Evolutionary conservation across 2,888 invertebrate genomes (phyloP).

Genomic region (Microchrysa polita): DNA sequence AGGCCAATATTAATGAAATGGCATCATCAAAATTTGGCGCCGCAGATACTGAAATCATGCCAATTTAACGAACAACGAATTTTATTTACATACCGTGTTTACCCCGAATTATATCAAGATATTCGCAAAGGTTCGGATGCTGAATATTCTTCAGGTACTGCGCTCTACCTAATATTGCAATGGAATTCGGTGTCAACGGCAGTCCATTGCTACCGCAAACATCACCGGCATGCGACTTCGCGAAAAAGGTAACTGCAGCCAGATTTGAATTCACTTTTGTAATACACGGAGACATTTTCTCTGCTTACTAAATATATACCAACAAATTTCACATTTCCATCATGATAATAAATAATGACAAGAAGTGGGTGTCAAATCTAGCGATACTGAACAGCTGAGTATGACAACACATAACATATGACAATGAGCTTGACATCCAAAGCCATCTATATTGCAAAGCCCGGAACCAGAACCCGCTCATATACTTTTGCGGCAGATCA

Average conservation of each 20-base stretch:
- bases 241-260: conserved; percentile 92
- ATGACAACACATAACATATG: neutral
- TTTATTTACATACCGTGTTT: conserved; percentile 99
- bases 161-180: conserved; percentile 89
- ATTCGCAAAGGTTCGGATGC: conserved; percentile 86
- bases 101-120: conserved; percentile 89
- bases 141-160: conserved; percentile 81
- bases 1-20: no score
- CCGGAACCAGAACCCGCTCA: no score
- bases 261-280: conserved; percentile 61
- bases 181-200: conserved; percentile 95
- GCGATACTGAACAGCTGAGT: neutral
- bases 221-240: conserved; percentile 88
- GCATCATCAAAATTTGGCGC: no score
- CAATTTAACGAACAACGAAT: no score
- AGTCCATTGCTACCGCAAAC: conserved; percentile 95
- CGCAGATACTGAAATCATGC: no score
- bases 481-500: no score
- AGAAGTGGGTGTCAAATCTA: neutral
- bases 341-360: no score
- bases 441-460: no score
- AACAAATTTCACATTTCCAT: neutral
- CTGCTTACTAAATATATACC: neutral
- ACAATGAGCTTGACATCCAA: no score
- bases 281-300: conserved; percentile 50